Conservation (phyloP, 2,797 vertebrate species). For the Acropternis orthonyx region DNA sequence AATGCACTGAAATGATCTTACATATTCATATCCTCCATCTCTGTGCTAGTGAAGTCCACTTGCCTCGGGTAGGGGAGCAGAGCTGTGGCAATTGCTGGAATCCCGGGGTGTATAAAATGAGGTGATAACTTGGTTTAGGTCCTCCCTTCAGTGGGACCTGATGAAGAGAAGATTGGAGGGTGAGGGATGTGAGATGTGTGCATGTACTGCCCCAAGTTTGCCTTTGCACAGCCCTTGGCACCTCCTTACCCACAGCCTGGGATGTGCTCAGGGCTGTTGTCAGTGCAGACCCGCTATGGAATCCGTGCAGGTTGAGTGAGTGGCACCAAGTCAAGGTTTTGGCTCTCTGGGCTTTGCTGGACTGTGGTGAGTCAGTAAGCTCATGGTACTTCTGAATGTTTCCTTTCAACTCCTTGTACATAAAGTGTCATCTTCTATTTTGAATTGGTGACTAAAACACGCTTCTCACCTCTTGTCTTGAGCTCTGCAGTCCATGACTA, state of each 20-base stretch:
- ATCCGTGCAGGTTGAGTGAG: not conserved
- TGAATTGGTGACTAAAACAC: not conserved
- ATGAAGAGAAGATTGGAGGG: not conserved
- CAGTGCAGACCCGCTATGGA: accelerated
- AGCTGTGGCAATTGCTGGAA: not conserved
- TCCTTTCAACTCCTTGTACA: not conserved
- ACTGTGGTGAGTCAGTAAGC: not conserved
- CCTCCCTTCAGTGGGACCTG: not conserved
- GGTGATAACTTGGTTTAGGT: not conserved
- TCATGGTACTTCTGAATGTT: not conserved
- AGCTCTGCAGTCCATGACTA: not conserved
- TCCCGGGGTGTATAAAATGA: not conserved
- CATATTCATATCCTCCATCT: accelerated
- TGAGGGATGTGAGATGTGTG: not conserved
- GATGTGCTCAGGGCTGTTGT: not conserved
- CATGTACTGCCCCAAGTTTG: not conserved
- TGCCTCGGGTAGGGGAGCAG: not conserved
- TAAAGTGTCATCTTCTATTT: not conserved
- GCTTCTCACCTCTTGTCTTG: not conserved
- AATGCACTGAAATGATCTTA: not conserved
- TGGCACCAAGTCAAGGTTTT: not conserved
- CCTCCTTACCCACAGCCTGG: not conserved
- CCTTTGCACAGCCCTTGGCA: not conserved
- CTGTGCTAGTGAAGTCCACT: not conserved
- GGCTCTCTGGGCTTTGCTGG: not conserved